Percentiles rank a stretch among this genome's conserved stretches.
These are phyloP conservation scores for Acanthosepion lycidas DNA, from an alignment of 2,888 invertebrate genomes.

Conservation along the genomic window DNA sequence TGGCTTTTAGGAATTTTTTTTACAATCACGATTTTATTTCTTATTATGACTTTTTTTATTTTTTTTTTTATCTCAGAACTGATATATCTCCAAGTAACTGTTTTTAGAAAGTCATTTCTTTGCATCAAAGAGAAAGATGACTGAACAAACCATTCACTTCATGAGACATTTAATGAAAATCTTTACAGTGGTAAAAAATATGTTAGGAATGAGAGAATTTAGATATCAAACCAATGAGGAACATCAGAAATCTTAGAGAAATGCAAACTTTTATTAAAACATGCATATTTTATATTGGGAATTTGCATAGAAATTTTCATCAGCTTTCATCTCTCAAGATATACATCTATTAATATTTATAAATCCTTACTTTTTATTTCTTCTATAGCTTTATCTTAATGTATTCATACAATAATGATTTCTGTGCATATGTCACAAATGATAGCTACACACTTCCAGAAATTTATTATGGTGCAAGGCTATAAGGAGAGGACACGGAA, in stretches of 20 bases:
- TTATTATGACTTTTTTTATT: neutral
- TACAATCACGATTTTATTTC: neutral
- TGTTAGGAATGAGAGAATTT: neutral
- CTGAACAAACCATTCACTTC: neutral
- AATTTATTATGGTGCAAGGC: too few relatives aligned
- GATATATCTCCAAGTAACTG: neutral
- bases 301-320: neutral
- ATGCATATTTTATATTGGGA: slow-evolving; percentile 6
- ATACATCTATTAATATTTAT: too few relatives aligned
- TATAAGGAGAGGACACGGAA: too few relatives aligned
- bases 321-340: neutral
- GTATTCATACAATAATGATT: too few relatives aligned
- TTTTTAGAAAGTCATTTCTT: neutral
- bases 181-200: too few relatives aligned
- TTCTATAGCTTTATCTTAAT: neutral
- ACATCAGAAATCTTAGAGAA: too few relatives aligned
- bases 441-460: too few relatives aligned
- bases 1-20: neutral
- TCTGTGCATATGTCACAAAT: too few relatives aligned
- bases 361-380: neutral
- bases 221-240: neutral
- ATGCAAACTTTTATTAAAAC: neutral
- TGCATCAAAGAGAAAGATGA: neutral
- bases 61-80: neutral
- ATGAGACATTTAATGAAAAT: neutral